Percentiles rank a stretch among this genome's conserved stretches.
Conservation (phyloP, 2,797 vertebrate genomes). For the Arrhamphus sclerolepis region DNA sequence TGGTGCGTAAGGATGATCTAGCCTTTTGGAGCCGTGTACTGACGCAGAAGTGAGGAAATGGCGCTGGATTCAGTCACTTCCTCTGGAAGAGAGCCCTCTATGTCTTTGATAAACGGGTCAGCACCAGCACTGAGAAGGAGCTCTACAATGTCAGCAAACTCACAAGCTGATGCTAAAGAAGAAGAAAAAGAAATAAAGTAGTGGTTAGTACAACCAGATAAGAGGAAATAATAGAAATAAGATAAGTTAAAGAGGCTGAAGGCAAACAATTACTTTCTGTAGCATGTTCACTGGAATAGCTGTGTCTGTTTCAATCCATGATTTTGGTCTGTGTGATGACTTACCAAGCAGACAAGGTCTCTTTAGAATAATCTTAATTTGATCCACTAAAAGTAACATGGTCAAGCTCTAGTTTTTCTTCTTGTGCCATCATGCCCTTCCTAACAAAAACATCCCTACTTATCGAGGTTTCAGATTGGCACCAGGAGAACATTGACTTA, state of each 20-base stretch:
- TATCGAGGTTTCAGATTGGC: no score
- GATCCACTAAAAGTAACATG: no score
- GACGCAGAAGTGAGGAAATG: constrained; percentile 86
- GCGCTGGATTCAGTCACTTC: constrained; percentile 92
- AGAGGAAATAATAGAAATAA: neutral
- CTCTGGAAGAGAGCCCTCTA: constrained; percentile 92
- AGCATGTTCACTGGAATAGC: no score
- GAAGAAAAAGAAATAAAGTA: neutral
- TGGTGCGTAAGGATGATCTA: constrained; percentile 55
- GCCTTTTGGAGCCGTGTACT: constrained; percentile 79
- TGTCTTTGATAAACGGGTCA: constrained; percentile 89
- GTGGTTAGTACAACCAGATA: neutral
- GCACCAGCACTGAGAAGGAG: constrained; percentile 90
- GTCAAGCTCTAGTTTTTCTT: no score
- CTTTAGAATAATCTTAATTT: no score
- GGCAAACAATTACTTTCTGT: no score
- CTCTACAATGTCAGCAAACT: constrained; percentile 94
- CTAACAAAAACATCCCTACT: no score
- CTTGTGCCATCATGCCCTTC: no score
- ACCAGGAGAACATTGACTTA: no score
- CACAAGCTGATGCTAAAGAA: constrained; percentile 89
- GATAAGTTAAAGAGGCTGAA: neutral
- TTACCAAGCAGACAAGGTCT: no score
- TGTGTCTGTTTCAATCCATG: no score
- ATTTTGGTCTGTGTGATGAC: no score